phyloP scores from a whole-genome alignment of 37 sponge, comb jelly and placozoan genomes.

The Aphrocallistes beatrix region DNA sequence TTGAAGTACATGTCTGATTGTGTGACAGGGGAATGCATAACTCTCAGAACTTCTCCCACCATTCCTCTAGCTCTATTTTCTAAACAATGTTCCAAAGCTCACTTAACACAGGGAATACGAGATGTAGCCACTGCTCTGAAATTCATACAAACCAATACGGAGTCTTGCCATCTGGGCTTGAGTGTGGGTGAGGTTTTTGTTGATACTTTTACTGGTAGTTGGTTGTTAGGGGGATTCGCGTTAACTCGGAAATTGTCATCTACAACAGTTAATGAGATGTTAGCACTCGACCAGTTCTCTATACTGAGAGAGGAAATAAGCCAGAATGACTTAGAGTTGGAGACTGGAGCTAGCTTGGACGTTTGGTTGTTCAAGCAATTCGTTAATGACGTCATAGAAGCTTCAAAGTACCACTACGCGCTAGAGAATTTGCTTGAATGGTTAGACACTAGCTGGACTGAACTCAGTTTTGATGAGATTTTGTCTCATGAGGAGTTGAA shows the following conservation, averaged over 20 bases:
- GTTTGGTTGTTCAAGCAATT: slow-evolving; percentile 4
- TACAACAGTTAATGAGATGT: background rate
- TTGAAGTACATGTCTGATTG: background rate
- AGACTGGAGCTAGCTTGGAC: background rate
- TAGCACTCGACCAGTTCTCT: background rate
- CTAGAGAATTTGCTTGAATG: background rate
- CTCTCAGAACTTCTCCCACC: background rate
- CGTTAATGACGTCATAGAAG: slow-evolving; percentile 8
- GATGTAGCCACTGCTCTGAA: background rate
- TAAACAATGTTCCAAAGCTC: background rate
- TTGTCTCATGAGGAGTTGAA: background rate
- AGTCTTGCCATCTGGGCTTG: background rate
- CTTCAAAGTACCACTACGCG: background rate
- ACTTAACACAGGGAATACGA: background rate
- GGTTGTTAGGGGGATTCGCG: background rate
- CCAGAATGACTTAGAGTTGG: background rate
- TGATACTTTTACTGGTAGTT: background rate
- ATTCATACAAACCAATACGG: background rate
- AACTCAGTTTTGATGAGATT: background rate
- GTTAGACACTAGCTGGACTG: slow-evolving; percentile 5
- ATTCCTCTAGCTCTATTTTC: background rate
- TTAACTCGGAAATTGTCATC: background rate
- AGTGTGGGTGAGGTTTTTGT: background rate
- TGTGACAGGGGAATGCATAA: background rate
- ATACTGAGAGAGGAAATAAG: background rate